These are phyloP conservation scores for Bilobella aurantiaca DNA, from an alignment of 1,140 invertebrate species.

Conservation along the genomic window DNA sequence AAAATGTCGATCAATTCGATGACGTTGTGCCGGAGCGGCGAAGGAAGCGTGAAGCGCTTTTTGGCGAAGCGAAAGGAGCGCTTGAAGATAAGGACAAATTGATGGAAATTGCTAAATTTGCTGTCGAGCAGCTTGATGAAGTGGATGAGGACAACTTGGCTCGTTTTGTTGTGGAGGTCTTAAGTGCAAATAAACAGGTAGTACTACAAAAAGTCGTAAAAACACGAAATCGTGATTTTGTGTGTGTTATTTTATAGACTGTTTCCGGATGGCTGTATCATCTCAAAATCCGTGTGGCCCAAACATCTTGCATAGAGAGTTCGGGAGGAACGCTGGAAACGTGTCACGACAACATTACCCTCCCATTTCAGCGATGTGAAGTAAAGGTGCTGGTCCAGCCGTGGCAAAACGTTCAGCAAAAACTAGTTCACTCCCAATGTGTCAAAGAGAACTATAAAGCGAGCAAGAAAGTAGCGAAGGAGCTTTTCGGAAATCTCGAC, in stretches of 20 bases:
- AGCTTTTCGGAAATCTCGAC: constrained; percentile 10
- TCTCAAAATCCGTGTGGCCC: constrained; percentile 36
- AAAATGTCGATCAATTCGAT: too few species aligned
- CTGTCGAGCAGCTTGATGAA: constrained; percentile 40
- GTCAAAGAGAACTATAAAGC: constrained; percentile 23
- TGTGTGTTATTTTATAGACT: constrained; percentile 35
- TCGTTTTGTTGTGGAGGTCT: constrained; percentile 39
- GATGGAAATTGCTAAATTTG: constrained; percentile 38
- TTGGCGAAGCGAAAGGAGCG: neutral
- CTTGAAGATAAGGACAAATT: neutral
- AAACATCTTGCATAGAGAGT: constrained; percentile 37
- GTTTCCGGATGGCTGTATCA: constrained; percentile 39
- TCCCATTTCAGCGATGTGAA: constrained; percentile 21
- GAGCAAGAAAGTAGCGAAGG: constrained; percentile 25
- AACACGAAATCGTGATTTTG: neutral
- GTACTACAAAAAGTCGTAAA: neutral
- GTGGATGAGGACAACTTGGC: constrained; percentile 41
- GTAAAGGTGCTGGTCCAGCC: constrained; percentile 33
- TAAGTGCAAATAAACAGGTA: constrained; percentile 39
- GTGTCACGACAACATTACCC: constrained; percentile 25
- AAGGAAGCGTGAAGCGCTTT: neutral
- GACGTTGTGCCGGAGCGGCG: neutral
- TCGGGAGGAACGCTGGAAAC: constrained; percentile 23
- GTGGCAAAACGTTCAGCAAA: constrained; percentile 31
- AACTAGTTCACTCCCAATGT: constrained; percentile 30